Evolutionary conservation across 1,140 invertebrate genomes (phyloP), one percentile per base, ranked within the genome.

Genomic region (Drosophila carrolli): DNA sequence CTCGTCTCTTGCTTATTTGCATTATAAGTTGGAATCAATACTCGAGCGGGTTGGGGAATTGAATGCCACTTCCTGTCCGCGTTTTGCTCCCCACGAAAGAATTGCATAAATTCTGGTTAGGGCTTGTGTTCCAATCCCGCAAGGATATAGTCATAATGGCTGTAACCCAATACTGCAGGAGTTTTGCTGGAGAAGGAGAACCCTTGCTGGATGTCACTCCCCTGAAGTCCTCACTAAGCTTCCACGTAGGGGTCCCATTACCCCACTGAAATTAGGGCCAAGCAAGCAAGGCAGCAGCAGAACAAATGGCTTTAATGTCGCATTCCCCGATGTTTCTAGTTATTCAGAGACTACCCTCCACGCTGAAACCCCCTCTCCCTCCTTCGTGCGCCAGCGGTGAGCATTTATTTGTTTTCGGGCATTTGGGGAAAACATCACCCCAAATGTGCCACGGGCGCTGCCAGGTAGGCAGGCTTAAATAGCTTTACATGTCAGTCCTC

Each of bases 231-330:
- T 29, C 10, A 0, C 67, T 72, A 56, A 56, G 51, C 43, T 16
- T 50, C 50, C 44, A 46, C 48, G 40, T 59, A 46, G 59, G 46
- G 27, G 14, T 13, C 35, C 10, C 44, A 10, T 14, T n/a, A n/a
- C 46, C 37, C 43, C 41, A 68, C 62, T 46, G 74, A 82, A 86
- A 85, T 85, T 85, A 82, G 75, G 83, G 82, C 65, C 82, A 86
- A 67, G 78, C 78, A 81, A 85, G 78, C 82, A 81, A 77, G 50
- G 62, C 66, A 55, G 48, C 61, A 16, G 50, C 53, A 59, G 62
- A 81, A 89, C 71, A 86, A 90, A 83, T 81, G 89, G 81, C 83
- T 91, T 86, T 81, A 91, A 90, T 91, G 79, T 91, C 84, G 85
- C 85, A 76, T 80, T 84, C 80, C 77, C 73, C 80, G 89, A 89